Conservation (phyloP, 2,113 vertebrate genomes). For the Tachuris rubrigastra region DNA sequence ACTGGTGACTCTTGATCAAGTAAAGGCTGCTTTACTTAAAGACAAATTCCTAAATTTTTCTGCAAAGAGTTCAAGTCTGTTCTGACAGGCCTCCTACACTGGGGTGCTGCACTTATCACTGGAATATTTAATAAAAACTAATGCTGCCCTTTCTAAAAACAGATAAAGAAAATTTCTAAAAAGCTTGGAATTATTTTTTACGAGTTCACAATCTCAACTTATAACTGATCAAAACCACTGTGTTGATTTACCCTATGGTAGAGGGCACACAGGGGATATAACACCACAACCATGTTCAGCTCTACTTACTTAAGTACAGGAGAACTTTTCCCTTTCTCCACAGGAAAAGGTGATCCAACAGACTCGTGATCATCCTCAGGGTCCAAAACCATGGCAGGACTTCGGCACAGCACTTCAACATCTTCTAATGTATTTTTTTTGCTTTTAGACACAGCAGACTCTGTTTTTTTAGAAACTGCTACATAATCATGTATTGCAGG, state of each 20-base stretch:
- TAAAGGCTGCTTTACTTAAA: background rate
- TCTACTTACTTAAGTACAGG: slow-evolving; percentile 9
- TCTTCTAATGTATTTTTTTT: background rate
- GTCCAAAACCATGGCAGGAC: fast-evolving
- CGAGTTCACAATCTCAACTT: background rate
- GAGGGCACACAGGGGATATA: background rate
- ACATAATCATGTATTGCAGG: fast-evolving
- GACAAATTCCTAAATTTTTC: background rate
- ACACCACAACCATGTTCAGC: background rate
- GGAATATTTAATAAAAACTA: background rate
- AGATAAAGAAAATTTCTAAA: background rate
- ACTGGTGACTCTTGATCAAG: background rate
- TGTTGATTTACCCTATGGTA: background rate
- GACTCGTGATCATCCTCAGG: background rate
- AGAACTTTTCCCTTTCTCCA: background rate
- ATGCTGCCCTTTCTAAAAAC: background rate
- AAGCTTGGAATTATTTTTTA: background rate
- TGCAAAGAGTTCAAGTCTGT: background rate
- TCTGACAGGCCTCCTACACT: background rate
- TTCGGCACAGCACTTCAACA: background rate
- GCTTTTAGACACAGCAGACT: background rate
- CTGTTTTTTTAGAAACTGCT: background rate
- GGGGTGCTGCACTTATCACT: background rate
- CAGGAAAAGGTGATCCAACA: slow-evolving; percentile 26
- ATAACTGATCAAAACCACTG: background rate